Conservation (phyloP, 2,888 invertebrate genomes). For the Tachina grossa region DNA sequence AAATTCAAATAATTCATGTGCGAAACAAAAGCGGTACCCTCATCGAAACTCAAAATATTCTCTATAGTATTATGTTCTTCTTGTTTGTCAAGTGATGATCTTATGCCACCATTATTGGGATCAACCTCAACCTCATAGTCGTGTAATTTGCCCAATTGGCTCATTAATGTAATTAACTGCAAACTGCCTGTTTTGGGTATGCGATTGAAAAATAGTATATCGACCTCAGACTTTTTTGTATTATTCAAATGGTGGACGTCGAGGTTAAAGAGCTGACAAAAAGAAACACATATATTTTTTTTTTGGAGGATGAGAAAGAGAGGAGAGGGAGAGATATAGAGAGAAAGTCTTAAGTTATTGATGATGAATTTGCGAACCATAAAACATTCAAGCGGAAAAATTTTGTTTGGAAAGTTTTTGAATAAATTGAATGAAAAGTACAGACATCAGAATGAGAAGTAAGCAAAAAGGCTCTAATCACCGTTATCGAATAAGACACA, state of each 20-base stretch:
- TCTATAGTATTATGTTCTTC: constrained; percentile 77
- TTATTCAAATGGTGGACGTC: constrained; percentile 90
- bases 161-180: constrained; percentile 78
- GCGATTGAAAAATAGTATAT: constrained; percentile 86
- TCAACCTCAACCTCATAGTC: constrained; percentile 77
- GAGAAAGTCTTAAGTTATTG: not conserved
- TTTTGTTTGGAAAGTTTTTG: not conserved
- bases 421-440: not conserved
- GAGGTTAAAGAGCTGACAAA: constrained; percentile 84
- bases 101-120: constrained; percentile 77
- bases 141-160: constrained; percentile 76
- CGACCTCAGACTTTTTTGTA: constrained; percentile 88
- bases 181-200: constrained; percentile 81
- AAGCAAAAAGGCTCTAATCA: not conserved
- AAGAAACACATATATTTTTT: constrained; percentile 11
- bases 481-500: not conserved
- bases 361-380: not conserved
- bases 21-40: constrained; percentile 77
- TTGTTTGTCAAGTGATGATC: constrained; percentile 72
- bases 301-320: not conserved
- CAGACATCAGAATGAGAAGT: not conserved
- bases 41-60: constrained; percentile 77
- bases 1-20: constrained; percentile 81
- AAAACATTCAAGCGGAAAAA: not conserved
- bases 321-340: not conserved